A percentile compares a stretch with the other conserved stretches of the same genome.
phyloP scores from a whole-genome alignment of 2,797 vertebrate genomes.

The Ptychadena robeensis region DNA sequence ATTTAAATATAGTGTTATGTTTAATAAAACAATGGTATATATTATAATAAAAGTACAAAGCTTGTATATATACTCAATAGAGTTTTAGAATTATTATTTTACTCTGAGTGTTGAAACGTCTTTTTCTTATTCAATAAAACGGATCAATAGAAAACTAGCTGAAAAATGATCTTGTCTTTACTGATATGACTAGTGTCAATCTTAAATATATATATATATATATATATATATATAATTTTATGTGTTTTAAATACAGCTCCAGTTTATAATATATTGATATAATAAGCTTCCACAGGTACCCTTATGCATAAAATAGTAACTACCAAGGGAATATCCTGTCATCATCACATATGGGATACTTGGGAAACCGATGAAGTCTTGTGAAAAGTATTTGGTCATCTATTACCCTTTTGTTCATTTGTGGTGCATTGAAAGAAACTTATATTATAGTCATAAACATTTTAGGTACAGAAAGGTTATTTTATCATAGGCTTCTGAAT shows the following conservation, averaged over 20 bases:
- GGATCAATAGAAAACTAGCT: neutral
- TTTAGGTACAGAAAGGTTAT: neutral
- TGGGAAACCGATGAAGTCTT: slow-evolving; percentile 2
- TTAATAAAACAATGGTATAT: slow-evolving; percentile 1
- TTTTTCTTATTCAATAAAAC: slow-evolving; percentile 27
- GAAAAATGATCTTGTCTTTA: neutral
- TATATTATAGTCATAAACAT: neutral
- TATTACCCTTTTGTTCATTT: slow-evolving; percentile 18
- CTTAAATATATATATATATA: slow-evolving; percentile 7
- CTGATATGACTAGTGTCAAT: neutral
- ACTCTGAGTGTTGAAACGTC: neutral
- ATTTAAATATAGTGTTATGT: slow-evolving; percentile 70
- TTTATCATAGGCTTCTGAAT: neutral
- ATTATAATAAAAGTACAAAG: slow-evolving; percentile 15
- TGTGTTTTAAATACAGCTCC: too few species aligned
- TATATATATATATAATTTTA: neutral
- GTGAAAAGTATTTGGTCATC: slow-evolving; percentile 14
- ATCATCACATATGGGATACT: slow-evolving; percentile 1
- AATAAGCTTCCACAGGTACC: neutral
- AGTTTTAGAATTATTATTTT: neutral
- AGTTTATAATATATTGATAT: slow-evolving; percentile 17
- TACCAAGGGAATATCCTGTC: slow-evolving; percentile 13
- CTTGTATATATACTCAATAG: neutral
- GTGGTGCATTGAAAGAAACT: neutral
- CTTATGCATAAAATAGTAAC: neutral